Evolutionary conservation across 2,113 vertebrate species (phyloP), one percentile per base, ranked within the genome.

Genomic region (Clarias gariepinus): DNA sequence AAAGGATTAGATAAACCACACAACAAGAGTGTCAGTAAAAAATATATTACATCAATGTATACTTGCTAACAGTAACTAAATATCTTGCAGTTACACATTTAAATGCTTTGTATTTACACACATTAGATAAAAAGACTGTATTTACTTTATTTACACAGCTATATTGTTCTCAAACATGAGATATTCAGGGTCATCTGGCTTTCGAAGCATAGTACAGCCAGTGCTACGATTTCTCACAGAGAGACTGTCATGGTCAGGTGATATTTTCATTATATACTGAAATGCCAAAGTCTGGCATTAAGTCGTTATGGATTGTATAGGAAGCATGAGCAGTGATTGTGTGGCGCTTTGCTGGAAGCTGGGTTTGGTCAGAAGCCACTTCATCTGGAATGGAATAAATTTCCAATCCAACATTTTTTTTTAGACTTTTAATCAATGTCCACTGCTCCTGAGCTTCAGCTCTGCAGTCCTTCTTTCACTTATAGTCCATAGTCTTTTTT

Each of bases 91-190:
- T 58, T 64, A 64, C 61, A 81, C 28, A 87, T 52, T 69, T 21
- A 78, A 89, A 81, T 86, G 78, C 80, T 79, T 85, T 64, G 28
- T 89, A 87, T 87, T 61, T 87, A 89, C 83, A 89, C 25, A 77
- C 83, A 82, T 85, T 80, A 53, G 5, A 74, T 33, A 83, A 47
- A 55, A n/a, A 78, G 74, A 85, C 61, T 57, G 74, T 61, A 83
- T 88, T 89, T 80, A 88, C 71, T 82, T 64, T 84, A 84, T 84
- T 84, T 84, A 89, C 71, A 68, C 66, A 89, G 86, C 78, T 83
- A 55, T 79, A 77, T n/a, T 64, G n/a, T 87, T 85, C 88, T 71
- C 83, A 47, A 76, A 79, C 66, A 87, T 87, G 86, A 89, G 89
- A 89, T 33, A 71, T 86, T 82, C 80, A 69, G 55, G 21, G 82